Evolutionary conservation across 2,888 invertebrate genomes (phyloP).

Genomic region (Drosophila yooni): DNA sequence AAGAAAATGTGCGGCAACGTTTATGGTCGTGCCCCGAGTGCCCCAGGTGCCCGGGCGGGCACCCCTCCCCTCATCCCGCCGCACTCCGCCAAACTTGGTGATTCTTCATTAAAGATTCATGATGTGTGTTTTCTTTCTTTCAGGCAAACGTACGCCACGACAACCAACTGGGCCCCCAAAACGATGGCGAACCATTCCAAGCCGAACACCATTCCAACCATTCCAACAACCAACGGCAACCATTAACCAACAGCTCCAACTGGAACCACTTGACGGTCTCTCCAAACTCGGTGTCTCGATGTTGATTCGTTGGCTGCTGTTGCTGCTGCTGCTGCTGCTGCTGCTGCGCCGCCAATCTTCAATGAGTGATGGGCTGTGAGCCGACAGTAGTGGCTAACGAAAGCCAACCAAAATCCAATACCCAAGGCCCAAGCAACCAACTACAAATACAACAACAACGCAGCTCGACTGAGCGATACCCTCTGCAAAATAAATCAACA

Average conservation of each 20-base stretch:
- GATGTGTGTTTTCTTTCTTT: slow-evolving; percentile 77
- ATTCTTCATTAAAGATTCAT: slow-evolving; percentile 83
- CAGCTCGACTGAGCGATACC: slow-evolving; percentile 26
- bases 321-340: slow-evolving; percentile 45
- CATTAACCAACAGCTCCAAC: slow-evolving; percentile 48
- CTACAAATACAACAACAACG: neutral
- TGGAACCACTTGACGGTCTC: slow-evolving; percentile 32
- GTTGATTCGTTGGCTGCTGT: slow-evolving; percentile 39
- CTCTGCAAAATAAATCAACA: neutral
- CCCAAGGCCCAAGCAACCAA: slow-evolving; percentile 10
- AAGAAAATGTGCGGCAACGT: slow-evolving; percentile 77
- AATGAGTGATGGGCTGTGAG: slow-evolving; percentile 53
- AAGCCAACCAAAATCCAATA: slow-evolving; percentile 47
- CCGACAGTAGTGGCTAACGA: slow-evolving; percentile 26
- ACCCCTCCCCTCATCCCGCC: neutral
- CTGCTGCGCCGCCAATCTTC: slow-evolving; percentile 72
- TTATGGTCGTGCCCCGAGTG: slow-evolving; percentile 60
- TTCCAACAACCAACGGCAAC: neutral
- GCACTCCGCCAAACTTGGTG: slow-evolving; percentile 59
- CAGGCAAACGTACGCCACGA: slow-evolving; percentile 59
- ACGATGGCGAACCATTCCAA: slow-evolving; percentile 40
- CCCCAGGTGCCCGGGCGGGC: slow-evolving; percentile 6
- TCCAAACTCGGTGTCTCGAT: slow-evolving; percentile 35
- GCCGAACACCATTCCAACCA: slow-evolving; percentile 7
- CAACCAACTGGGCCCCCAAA: slow-evolving; percentile 39